Conservation (phyloP, 2,797 vertebrate genomes). For the Podarcis siculus region DNA sequence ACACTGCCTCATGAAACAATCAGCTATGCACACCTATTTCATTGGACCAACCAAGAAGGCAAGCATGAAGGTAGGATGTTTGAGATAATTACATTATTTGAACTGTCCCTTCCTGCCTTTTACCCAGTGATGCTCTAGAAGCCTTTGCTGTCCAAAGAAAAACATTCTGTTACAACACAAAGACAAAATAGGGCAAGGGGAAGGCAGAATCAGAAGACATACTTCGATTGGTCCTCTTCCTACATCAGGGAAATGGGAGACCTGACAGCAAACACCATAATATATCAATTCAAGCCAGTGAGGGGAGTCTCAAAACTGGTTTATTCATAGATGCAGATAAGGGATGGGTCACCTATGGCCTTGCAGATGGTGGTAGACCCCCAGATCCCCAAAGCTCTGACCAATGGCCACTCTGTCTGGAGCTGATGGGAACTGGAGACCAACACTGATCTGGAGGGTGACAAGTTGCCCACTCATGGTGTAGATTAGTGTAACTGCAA, state of each 20-base stretch:
- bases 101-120: not conserved
- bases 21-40: too few species aligned
- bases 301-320: not conserved
- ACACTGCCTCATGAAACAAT: too few species aligned
- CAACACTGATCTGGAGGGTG: not conserved
- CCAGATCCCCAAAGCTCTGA: not conserved
- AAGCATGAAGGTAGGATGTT: not conserved
- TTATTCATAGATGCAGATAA: not conserved
- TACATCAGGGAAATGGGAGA: not conserved
- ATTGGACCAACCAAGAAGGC: not conserved
- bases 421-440: not conserved
- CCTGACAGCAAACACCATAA: not conserved
- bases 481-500: not conserved
- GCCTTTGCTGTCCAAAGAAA: not conserved
- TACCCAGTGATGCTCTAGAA: not conserved
- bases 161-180: not conserved
- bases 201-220: not conserved
- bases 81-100: not conserved
- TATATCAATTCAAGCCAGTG: not conserved
- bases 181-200: not conserved
- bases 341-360: too few species aligned
- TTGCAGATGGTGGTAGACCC: too few species aligned
- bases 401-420: not conserved
- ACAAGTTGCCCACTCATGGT: not conserved
- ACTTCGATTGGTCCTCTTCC: not conserved